Base-by-base conservation (phyloP, 1,140 invertebrate genomes). In the Streblospio benedicti region DNA sequence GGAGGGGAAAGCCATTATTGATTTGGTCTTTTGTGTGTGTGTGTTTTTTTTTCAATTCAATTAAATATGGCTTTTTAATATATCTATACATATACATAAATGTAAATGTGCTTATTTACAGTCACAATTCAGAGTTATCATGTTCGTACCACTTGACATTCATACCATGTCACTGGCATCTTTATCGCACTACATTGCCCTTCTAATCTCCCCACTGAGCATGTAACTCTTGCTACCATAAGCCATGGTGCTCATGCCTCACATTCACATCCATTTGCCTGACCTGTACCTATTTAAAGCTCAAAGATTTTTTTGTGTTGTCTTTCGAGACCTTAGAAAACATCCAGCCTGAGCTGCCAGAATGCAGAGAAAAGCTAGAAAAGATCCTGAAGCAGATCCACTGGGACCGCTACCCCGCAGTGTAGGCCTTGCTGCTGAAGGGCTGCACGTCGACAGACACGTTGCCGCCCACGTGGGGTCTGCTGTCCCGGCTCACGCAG, bases 401-500 rank as follows among this genome's bases (percentile, higher is more conserved):
- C 59, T 93, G 92, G 92, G 78, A 73, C 20, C 84, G 83, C 61
- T 90, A 97, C 78, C 86, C 90, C 0, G 93, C 93, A 16, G 87
- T 99, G 6, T 91, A 97, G 76, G 87, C 91, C 5, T 76, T 98
- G 2, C 77, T 96, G 6, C 79, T 96, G 0, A 97, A 96, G 71
- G 81, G 84, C 45, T 81, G 78, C 65, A 80, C 79, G n/a, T 96
- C 60, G 81, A 85, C 47, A 28, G 66, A 70, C 12, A 80, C 81
- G 9, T 81, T 77, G 59, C 83, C 85, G 63, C 61, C 76, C 12
- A 80, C 82, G 4, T 79, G 84, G 69, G 72, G 74, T 20, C 78
- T 97, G 12, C 77, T 98, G 2, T 88, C 90, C 0, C 87, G 93
- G 68, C 87, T 96, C 62, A 94, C 92, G 4, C 85, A 87, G 2